phyloP scores from a whole-genome alignment of 2,888 invertebrate genomes.

The Eugnorisma glareosa region DNA sequence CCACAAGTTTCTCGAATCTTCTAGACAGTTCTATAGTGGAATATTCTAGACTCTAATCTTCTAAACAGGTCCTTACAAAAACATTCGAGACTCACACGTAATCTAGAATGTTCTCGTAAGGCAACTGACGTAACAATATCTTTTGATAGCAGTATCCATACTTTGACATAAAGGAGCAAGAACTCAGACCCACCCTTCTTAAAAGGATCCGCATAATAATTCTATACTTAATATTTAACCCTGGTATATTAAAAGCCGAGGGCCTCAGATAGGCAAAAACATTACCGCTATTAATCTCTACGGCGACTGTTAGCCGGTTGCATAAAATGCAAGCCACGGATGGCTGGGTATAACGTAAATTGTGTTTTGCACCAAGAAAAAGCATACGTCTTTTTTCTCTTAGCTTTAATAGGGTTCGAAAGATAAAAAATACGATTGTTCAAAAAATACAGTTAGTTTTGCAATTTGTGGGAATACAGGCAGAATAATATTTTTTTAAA shows the following conservation, averaged over 20 bases:
- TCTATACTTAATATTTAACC: constrained; percentile 16
- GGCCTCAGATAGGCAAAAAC: constrained; percentile 63
- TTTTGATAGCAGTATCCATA: neutral
- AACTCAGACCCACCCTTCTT: too few relatives aligned
- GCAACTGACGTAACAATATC: too few relatives aligned
- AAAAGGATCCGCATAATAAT: neutral
- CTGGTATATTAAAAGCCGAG: constrained; percentile 19
- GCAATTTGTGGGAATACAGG: neutral
- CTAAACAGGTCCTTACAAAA: too few relatives aligned
- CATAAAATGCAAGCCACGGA: constrained; percentile 65
- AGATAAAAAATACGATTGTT: constrained; percentile 24
- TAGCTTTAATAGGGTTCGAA: constrained; percentile 30
- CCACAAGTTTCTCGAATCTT: too few relatives aligned
- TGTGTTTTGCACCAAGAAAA: constrained; percentile 62
- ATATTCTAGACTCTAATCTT: too few relatives aligned
- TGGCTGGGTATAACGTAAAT: constrained; percentile 59
- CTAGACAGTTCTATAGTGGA: too few relatives aligned
- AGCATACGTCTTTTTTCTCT: constrained; percentile 40
- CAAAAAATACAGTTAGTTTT: constrained; percentile 7
- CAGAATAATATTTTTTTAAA: neutral
- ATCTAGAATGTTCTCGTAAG: too few relatives aligned
- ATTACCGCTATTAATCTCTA: constrained; percentile 66
- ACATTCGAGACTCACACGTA: too few relatives aligned
- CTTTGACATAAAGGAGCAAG: neutral
- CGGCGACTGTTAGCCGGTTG: constrained; percentile 60